phyloP scores from a whole-genome alignment of 2,797 vertebrate species.

The Octomys mimax region DNA sequence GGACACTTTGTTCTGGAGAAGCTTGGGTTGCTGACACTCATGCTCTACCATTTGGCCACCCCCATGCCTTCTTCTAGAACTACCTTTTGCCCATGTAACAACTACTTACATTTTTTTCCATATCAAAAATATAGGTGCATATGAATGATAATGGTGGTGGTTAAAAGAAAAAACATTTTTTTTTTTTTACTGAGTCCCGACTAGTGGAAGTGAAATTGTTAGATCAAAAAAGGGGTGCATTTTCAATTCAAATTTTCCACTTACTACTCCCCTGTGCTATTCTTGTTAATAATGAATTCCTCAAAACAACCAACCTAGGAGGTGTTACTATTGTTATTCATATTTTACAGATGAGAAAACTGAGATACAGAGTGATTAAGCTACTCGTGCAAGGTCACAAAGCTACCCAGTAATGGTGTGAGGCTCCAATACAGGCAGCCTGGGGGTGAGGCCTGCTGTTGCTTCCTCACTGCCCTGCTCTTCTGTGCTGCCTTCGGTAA shows the following conservation, averaged over 20 bases:
- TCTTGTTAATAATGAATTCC: not conserved
- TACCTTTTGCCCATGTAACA: not conserved
- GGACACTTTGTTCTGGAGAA: no score
- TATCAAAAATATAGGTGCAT: not conserved
- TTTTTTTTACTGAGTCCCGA: not conserved
- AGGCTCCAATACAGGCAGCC: not conserved
- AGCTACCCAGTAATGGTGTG: not conserved
- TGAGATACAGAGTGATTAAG: not conserved
- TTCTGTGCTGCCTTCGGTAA: not conserved
- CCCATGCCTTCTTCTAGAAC: not conserved
- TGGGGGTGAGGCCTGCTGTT: not conserved
- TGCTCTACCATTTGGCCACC: no score
- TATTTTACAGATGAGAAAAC: no score
- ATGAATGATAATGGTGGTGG: not conserved
- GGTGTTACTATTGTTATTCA: not conserved
- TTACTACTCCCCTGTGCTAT: not conserved
- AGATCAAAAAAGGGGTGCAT: not conserved
- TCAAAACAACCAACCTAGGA: not conserved
- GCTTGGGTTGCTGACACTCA: no score
- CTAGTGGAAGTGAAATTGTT: not conserved
- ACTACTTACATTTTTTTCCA: not conserved
- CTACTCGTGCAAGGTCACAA: not conserved
- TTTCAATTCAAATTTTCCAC: slow-evolving; percentile 5
- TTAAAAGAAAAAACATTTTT: no score
- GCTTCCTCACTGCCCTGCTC: not conserved